phyloP scores from a whole-genome alignment of 2,113 vertebrate species.

The Zonotrichia leucophrys region DNA sequence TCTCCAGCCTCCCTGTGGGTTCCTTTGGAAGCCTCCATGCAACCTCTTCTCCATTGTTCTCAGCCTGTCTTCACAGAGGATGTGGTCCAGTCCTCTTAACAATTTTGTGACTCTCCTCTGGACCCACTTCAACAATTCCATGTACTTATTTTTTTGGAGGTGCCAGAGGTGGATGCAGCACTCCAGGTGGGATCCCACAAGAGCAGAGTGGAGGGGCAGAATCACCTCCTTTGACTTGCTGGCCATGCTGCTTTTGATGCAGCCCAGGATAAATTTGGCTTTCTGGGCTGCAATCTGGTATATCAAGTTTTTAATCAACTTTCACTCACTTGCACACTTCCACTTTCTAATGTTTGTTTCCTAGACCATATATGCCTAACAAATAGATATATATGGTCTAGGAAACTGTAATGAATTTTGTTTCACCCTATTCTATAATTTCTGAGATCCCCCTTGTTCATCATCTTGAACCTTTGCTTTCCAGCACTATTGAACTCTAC shows the following conservation, averaged over 20 bases:
- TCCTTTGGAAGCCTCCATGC: not conserved
- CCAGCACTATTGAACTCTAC: not conserved
- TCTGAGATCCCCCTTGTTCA: not conserved
- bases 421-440: not conserved
- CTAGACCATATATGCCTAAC: not conserved
- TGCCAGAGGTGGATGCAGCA: no score
- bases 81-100: not conserved
- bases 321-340: not conserved
- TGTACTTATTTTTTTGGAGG: not conserved
- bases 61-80: not conserved
- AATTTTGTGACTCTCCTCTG: not conserved
- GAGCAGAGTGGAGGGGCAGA: not conserved
- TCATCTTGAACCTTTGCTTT: not conserved
- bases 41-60: not conserved
- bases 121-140: not conserved
- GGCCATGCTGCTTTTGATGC: not conserved
- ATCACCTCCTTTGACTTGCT: not conserved
- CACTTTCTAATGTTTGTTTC: not conserved
- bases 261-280: not conserved
- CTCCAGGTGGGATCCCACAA: not conserved
- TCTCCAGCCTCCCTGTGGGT: fast-evolving
- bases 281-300: not conserved
- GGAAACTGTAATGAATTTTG: not conserved
- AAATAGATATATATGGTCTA: no score
- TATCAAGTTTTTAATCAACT: not conserved